Base-by-base conservation (phyloP, 2,797 vertebrate species). In the Falco peregrinus region DNA sequence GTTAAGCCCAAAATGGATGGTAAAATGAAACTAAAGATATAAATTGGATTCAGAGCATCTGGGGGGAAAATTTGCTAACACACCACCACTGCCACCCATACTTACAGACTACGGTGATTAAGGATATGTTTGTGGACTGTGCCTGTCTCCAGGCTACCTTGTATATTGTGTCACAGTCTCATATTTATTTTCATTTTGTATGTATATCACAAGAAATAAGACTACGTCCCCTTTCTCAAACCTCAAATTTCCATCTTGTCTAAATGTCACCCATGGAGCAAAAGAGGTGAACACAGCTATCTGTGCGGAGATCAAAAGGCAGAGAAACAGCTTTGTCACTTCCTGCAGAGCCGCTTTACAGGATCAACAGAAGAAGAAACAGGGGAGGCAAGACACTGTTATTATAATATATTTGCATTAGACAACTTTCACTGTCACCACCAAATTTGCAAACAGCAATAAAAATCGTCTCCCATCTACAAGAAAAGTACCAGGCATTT, bases 301-400 rank as follows among this genome's bases (percentile, higher is more conserved):
- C 5, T 64, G 17, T 24, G 20, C 16, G 71, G n/a, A 90, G 53
- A 60, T 12, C 74, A 69, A 89, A 93, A 89, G 31, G 31, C 39
- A 88, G 20, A 39, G 56, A 51, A 89, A 50, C 12, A 61, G 13
- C 17, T 48, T 13, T 13, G 9, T 15, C 60, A 76, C 43, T 64
- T 84, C 20, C 31, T 64, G 45, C 21, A 81, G n/a, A 64, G 25
- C 15, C 1, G 0, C 68, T 63, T n/a, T 60, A 56, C 4, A 57
- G n/a, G 28, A 31, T 41, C 45, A 71, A 24, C 4, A 60, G 64
- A 14, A 77, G 17, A 20, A 68, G 74, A 74, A 77, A 10, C 20
- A 77, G 1, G 1, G 35, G 13, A 7, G 10, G 7, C 1, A 60
- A 57, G 26, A 31, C 35, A 75, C 33, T 2, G 6, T 0, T 33